These are phyloP conservation scores for Pipistrellus pipistrellus DNA, from an alignment of 2,797 vertebrate genomes.

Conservation along the genomic window DNA sequence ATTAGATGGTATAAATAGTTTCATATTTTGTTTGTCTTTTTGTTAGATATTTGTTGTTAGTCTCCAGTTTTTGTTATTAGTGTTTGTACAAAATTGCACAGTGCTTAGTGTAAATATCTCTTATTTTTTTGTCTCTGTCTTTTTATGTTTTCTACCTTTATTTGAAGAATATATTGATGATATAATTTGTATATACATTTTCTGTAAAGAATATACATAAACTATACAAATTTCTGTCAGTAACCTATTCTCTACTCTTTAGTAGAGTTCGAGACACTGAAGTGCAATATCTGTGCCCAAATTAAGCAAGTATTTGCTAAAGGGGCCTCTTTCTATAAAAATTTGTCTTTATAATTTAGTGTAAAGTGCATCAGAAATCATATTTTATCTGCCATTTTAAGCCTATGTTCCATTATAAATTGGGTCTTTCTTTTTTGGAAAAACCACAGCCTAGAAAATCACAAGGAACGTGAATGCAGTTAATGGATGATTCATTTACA, in stretches of 20 bases:
- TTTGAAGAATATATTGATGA: constrained; percentile 59
- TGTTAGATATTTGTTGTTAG: not conserved
- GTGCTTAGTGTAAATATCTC: constrained; percentile 4
- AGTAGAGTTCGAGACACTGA: constrained; percentile 71
- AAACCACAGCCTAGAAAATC: constrained; percentile 75
- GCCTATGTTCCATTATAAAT: constrained; percentile 9
- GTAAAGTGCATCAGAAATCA: constrained; percentile 68
- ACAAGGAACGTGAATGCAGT: constrained; percentile 70
- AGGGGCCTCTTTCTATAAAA: not conserved
- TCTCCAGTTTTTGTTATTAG: not conserved
- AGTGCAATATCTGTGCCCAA: constrained; percentile 67
- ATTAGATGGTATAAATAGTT: not conserved
- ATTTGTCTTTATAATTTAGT: constrained; percentile 66
- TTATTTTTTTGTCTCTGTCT: not conserved
- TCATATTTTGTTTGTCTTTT: not conserved
- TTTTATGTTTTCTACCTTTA: constrained; percentile 71
- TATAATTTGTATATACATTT: constrained; percentile 61
- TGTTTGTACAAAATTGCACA: constrained; percentile 54
- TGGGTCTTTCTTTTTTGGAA: constrained; percentile 48
- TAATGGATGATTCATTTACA: constrained; percentile 68
- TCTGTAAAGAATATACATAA: constrained; percentile 31
- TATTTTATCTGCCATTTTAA: constrained; percentile 65
- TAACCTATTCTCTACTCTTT: constrained; percentile 77
- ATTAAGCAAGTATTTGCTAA: constrained; percentile 49
- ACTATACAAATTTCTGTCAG: constrained; percentile 50